Evolutionary conservation across 1,140 invertebrate genomes (phyloP).

Genomic region (Dinothrombium tinctorium): DNA sequence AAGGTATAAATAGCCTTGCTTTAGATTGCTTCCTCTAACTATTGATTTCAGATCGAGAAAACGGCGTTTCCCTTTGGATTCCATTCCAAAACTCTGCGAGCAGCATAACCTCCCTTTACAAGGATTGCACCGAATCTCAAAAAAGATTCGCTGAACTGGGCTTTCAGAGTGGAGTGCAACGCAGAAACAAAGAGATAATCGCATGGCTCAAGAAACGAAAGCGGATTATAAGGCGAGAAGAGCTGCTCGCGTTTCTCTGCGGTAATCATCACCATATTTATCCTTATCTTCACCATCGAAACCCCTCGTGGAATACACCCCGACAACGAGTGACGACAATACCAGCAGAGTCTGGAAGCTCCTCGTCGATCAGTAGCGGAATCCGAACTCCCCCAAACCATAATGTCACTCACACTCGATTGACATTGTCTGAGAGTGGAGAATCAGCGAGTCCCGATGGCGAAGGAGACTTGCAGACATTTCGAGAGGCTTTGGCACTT

Average conservation of each 20-base stretch:
- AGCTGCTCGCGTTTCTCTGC: constrained; percentile 48
- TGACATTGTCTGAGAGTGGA: not conserved
- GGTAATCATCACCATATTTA: constrained; percentile 29
- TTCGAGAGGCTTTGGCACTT: constrained; percentile 38
- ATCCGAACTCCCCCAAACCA: constrained; percentile 6
- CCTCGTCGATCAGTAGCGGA: constrained; percentile 14
- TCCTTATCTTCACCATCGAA: constrained; percentile 8
- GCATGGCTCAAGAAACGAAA: constrained; percentile 48
- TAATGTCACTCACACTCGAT: not conserved
- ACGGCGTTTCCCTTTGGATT: constrained; percentile 39
- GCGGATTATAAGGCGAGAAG: constrained; percentile 43
- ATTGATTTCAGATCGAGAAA: constrained; percentile 3
- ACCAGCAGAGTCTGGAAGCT: no score
- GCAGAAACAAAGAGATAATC: constrained; percentile 44
- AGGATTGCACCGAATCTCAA: constrained; percentile 49
- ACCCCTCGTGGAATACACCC: constrained; percentile 5
- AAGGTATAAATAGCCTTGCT: no score
- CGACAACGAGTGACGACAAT: constrained; percentile 3
- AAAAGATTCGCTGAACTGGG: constrained; percentile 40
- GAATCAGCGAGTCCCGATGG: not conserved
- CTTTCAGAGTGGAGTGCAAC: constrained; percentile 41
- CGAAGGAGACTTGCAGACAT: constrained; percentile 34
- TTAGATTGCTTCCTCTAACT: no score
- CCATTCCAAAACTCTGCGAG: constrained; percentile 58
- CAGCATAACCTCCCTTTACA: constrained; percentile 48